phyloP scores from a whole-genome alignment of 2,888 invertebrate genomes.

The Cyclophora punctaria region DNA sequence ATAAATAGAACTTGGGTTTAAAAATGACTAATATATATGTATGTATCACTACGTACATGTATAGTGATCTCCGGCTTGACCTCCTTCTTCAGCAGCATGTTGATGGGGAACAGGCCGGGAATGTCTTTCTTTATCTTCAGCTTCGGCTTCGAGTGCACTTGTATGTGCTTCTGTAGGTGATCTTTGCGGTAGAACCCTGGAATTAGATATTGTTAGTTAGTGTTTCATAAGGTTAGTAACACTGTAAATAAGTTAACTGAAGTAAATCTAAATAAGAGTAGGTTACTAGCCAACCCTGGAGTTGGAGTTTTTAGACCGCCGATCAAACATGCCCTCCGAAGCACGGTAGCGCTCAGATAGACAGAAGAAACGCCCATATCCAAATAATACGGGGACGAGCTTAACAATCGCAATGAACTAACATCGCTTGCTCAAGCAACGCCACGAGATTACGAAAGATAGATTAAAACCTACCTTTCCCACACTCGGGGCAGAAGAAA shows the following conservation, averaged over 20 bases:
- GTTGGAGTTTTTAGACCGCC: too few species aligned
- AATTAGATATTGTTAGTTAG: neutral
- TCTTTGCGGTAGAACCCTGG: constrained; percentile 67
- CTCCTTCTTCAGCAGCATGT: constrained; percentile 25
- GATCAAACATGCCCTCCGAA: too few species aligned
- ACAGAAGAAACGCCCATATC: too few species aligned
- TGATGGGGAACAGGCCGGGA: constrained; percentile 50
- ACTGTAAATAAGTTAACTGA: too few species aligned
- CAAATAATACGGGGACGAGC: too few species aligned
- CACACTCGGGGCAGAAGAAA: constrained; percentile 61
- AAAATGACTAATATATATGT: too few species aligned
- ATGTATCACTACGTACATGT: constrained; percentile 39
- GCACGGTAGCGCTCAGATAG: too few species aligned
- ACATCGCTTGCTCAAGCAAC: too few species aligned
- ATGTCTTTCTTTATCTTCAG: constrained; percentile 34
- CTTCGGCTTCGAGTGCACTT: constrained; percentile 43
- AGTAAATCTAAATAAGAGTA: neutral
- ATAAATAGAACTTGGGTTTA: too few species aligned
- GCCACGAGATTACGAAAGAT: too few species aligned
- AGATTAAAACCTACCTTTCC: constrained; percentile 42
- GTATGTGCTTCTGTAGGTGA: constrained; percentile 59
- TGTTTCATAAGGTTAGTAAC: too few species aligned
- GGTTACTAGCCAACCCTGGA: neutral
- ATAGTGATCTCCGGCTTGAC: constrained; percentile 61
- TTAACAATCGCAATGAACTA: too few species aligned